Conservation (phyloP, 2,113 vertebrate genomes). For the Casuarius casuarius region DNA sequence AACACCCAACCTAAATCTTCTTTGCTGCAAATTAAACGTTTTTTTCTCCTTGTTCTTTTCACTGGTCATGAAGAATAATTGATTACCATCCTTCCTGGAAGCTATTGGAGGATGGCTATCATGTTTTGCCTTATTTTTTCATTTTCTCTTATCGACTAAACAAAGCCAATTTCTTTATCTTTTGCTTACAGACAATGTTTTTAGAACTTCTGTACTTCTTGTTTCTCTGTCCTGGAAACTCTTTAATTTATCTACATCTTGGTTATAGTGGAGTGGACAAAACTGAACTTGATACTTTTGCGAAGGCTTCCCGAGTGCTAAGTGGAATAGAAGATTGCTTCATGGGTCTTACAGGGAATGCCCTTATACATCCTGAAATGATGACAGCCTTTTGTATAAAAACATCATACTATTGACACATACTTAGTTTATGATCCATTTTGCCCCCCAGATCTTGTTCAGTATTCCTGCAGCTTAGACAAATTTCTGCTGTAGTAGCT, state of each 20-base stretch:
- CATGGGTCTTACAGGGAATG: not conserved
- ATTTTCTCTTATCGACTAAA: not conserved
- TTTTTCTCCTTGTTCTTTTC: not conserved
- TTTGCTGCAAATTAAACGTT: not conserved
- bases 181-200: not conserved
- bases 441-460: not conserved
- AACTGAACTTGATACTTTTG: fast-evolving
- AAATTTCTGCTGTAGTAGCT: not conserved
- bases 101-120: slow-evolving; percentile 31
- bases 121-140: not conserved
- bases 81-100: not conserved
- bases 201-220: not conserved
- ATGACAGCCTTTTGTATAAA: not conserved
- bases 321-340: not conserved
- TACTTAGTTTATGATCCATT: not conserved
- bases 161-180: slow-evolving; percentile 11
- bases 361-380: not conserved
- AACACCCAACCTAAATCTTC: not conserved
- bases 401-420: not conserved
- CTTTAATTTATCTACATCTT: slow-evolving; percentile 3
- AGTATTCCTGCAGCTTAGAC: not conserved
- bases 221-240: not conserved
- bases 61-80: slow-evolving; percentile 4
- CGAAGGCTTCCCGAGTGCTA: not conserved
- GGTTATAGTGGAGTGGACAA: not conserved